Percentiles rank a stretch among this genome's conserved stretches.
Evolutionary conservation across 1,140 invertebrate species (phyloP).

Genomic region (Psilanteris sp.): DNA sequence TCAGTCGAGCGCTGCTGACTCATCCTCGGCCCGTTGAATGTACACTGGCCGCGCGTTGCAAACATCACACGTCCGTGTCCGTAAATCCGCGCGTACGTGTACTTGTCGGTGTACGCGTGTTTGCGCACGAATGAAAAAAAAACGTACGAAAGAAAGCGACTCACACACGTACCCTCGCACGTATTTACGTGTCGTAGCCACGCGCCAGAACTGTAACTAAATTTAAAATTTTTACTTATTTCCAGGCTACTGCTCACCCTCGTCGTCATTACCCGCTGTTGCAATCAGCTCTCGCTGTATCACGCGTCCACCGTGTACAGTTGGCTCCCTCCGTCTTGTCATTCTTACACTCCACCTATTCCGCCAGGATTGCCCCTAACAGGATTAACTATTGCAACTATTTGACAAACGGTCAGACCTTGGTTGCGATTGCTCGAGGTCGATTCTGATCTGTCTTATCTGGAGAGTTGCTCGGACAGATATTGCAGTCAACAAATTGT

Average conservation of each 20-base stretch:
- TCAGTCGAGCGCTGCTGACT: slow-evolving; percentile 70
- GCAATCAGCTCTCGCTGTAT: slow-evolving; percentile 75
- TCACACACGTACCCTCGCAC: slow-evolving; percentile 26
- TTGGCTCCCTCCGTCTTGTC: slow-evolving; percentile 62
- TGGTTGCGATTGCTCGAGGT: slow-evolving; percentile 7
- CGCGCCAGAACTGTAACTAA: slow-evolving; percentile 78
- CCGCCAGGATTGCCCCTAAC: slow-evolving; percentile 72
- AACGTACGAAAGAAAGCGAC: slow-evolving; percentile 24
- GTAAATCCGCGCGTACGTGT: slow-evolving; percentile 44
- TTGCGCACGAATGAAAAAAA: slow-evolving; percentile 50
- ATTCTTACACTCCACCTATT: slow-evolving; percentile 70
- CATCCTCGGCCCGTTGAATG: slow-evolving; percentile 69
- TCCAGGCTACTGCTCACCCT: slow-evolving; percentile 80
- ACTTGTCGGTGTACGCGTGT: slow-evolving; percentile 41
- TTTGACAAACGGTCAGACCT: slow-evolving; percentile 73
- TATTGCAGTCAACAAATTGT: no score
- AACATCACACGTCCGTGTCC: slow-evolving; percentile 62
- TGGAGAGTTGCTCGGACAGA: no score
- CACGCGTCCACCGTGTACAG: slow-evolving; percentile 54
- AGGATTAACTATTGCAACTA: slow-evolving; percentile 75
- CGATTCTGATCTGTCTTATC: no score
- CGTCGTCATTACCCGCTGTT: slow-evolving; percentile 77
- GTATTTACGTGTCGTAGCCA: slow-evolving; percentile 65
- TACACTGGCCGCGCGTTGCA: slow-evolving; percentile 68
- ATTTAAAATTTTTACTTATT: slow-evolving; percentile 82